Base-by-base conservation (phyloP, 2,113 vertebrate species). In the Crocuta crocuta region DNA sequence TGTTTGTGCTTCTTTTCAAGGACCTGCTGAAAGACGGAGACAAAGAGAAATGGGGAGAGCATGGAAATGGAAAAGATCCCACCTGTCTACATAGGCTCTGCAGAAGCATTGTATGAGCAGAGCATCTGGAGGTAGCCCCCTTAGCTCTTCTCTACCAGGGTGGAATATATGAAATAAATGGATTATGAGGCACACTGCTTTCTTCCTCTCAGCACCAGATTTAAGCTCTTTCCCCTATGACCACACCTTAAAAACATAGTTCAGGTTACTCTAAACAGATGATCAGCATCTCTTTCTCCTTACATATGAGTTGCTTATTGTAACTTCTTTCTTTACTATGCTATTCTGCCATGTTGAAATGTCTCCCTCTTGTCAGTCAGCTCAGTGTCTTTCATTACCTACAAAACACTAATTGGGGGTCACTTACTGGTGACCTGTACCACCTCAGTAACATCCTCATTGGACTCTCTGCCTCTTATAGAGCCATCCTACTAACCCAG, bases 1-100 rank as follows among this genome's bases (percentile, higher is more conserved):
- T 74, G 61, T 79, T 79, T 93, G 61, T 74, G 15, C 43, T 97
- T 94, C 23, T 89, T 63, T 94, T 50, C 45, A 93, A 97, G 89
- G 6, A 33, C 7, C 0, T 66, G 9, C 4, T 74, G 0, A 9
- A 73, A 95, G 55, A 76, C 0, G 1, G 8, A 96, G 10, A 78
- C 1, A 28, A 88, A 43, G 45, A 95, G 70, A 28, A 84, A 76
- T 2, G 9, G 11, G 10, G 45, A 48, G 5, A 70, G 19, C 17
- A 0, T 5, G 1, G 19, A 10, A 55, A 74, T 13, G 74, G 11
- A 43, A 28, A 21, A 10, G 4, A 7, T 2, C 7, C 12, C 15
- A 3, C 7, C 2, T 2, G 39, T 45, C 13, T 26, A 2, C 12
- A 45, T 4, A 31, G 15, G 66, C 35, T 31, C 17, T 35, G 26